Conservation (phyloP, 64 coral and sea anemone genomes). For the Stylophora pistillata region DNA sequence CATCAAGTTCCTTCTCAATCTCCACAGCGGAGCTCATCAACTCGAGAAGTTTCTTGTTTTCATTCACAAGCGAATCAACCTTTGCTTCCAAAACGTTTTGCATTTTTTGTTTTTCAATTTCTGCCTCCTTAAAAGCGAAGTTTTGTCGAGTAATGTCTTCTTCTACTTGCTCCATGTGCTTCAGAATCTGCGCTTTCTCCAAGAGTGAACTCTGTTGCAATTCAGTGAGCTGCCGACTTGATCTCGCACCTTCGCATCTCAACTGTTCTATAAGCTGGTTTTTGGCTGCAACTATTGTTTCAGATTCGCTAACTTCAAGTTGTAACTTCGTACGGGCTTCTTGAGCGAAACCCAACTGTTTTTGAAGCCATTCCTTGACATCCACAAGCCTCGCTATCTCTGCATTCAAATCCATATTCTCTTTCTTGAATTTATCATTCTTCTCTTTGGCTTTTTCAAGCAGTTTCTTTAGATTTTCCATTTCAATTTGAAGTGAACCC, state of each 20-base stretch:
- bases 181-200: constrained; percentile 74
- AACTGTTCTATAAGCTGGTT: constrained; percentile 69
- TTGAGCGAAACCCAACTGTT: constrained; percentile 61
- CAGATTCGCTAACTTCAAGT: constrained; percentile 65
- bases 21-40: constrained; percentile 36
- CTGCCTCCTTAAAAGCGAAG: constrained; percentile 44
- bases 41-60: constrained; percentile 58
- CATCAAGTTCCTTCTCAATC: constrained; percentile 64
- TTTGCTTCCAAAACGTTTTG: constrained; percentile 48
- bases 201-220: constrained; percentile 71
- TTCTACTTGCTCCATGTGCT: constrained; percentile 82
- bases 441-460: constrained; percentile 36
- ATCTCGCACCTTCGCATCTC: constrained; percentile 70
- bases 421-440: constrained; percentile 58
- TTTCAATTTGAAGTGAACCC: constrained; percentile 46
- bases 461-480: constrained; percentile 39
- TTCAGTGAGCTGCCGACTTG: constrained; percentile 61
- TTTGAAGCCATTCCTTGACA: constrained; percentile 68
- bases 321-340: constrained; percentile 75
- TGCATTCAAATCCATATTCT: constrained; percentile 53
- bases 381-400: constrained; percentile 66
- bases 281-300: constrained; percentile 54
- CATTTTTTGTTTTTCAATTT: constrained; percentile 71
- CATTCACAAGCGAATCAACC: constrained; percentile 57
- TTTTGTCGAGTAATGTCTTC: constrained; percentile 67